Conservation (phyloP, 2,113 vertebrate species). For the Ardeotis arabs region DNA sequence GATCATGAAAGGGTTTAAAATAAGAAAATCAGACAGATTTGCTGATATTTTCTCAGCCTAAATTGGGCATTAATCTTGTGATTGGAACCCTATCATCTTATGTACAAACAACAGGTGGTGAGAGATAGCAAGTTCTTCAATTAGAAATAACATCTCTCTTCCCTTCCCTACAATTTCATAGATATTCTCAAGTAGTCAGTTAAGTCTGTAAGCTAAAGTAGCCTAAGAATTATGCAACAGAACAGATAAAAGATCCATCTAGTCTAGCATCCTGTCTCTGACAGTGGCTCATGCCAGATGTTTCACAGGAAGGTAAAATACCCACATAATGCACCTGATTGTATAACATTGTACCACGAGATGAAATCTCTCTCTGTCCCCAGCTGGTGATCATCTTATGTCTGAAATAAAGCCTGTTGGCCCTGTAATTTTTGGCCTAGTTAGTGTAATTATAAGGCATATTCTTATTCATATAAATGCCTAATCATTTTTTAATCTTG, state of each 20-base stretch:
- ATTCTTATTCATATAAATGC: slow-evolving; percentile 41
- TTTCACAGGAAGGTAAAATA: slow-evolving; percentile 49
- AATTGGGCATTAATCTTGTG: slow-evolving; percentile 50
- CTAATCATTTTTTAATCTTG: neutral
- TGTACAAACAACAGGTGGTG: slow-evolving; percentile 62
- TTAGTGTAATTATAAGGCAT: slow-evolving; percentile 45
- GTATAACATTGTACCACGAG: neutral
- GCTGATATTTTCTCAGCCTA: slow-evolving; percentile 37
- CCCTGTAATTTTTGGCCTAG: slow-evolving; percentile 50
- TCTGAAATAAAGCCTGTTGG: slow-evolving; percentile 42
- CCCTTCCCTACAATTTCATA: slow-evolving; percentile 31
- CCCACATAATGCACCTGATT: slow-evolving; percentile 47
- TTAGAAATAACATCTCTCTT: slow-evolving; percentile 44
- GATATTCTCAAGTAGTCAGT: slow-evolving; percentile 19
- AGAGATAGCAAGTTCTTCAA: slow-evolving; percentile 36
- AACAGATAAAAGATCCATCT: slow-evolving; percentile 43
- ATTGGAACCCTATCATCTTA: slow-evolving; percentile 40
- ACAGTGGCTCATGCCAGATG: slow-evolving; percentile 46
- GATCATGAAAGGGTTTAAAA: slow-evolving; percentile 44
- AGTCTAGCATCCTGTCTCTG: slow-evolving; percentile 26
- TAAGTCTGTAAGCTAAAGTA: slow-evolving; percentile 14
- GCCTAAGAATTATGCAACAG: slow-evolving; percentile 1
- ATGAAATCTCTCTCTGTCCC: slow-evolving; percentile 16
- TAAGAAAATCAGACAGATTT: slow-evolving; percentile 53
- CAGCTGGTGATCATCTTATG: slow-evolving; percentile 48